phyloP scores from a whole-genome alignment of 2,797 vertebrate genomes.

The Rhabdophis nuchalis region DNA sequence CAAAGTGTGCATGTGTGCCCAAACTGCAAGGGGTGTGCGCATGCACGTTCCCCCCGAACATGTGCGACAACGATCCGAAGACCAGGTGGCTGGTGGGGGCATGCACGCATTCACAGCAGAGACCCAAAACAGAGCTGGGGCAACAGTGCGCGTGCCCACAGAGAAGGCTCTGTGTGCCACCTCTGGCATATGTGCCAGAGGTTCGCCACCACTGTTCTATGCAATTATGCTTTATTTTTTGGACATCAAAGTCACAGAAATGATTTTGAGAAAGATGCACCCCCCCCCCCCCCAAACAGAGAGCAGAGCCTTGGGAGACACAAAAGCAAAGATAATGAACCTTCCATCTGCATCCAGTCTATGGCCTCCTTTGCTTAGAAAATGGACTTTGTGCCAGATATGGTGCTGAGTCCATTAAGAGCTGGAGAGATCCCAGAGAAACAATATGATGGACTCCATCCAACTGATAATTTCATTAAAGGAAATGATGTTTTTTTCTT shows the following conservation, averaged over 20 bases:
- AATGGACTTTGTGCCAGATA: not conserved
- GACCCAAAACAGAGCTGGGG: no score
- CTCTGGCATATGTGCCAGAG: no score
- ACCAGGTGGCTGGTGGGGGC: no score
- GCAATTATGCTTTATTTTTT: not conserved
- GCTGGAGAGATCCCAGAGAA: not conserved
- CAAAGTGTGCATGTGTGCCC: no score
- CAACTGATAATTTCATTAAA: slow-evolving; percentile 9
- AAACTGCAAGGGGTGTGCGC: no score
- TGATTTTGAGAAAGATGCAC: not conserved
- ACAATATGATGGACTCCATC: not conserved
- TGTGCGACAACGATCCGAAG: no score
- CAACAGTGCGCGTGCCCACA: no score
- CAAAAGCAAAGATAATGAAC: not conserved
- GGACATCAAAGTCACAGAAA: not conserved
- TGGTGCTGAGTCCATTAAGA: slow-evolving; percentile 10
- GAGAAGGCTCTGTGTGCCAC: no score
- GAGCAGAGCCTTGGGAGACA: not conserved
- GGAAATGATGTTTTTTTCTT: not conserved
- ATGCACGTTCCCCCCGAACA: no score
- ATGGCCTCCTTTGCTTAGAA: not conserved
- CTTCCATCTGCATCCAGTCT: not conserved
- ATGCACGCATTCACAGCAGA: no score
- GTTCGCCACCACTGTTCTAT: no score
- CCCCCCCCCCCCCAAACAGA: not conserved